These are phyloP conservation scores for Bos taurus DNA, from an alignment of 2,113 vertebrate genomes.

Conservation along the genomic window ARS-UCD2.0 NC_037348.1:39066001-39066500, in stretches of 20 bases:
- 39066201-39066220: background rate
- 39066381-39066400: background rate
- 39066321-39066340: background rate
- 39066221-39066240: background rate
- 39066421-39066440: background rate
- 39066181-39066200: background rate
- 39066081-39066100: background rate
- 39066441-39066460: background rate
- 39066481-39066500: conserved; percentile 37
- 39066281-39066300: background rate
- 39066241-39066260: background rate
- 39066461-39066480: background rate
- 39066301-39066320: background rate
- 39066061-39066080: background rate
- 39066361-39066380: background rate
- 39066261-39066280: background rate
- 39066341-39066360: background rate
- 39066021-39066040: background rate
- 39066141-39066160: background rate
- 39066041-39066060: background rate
- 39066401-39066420: background rate
- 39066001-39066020: background rate
- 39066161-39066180: background rate
- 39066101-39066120: background rate
- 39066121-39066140: background rate